Evolutionary conservation across 2,888 invertebrate species (phyloP).

Genomic region (Drosophila histrio): DNA sequence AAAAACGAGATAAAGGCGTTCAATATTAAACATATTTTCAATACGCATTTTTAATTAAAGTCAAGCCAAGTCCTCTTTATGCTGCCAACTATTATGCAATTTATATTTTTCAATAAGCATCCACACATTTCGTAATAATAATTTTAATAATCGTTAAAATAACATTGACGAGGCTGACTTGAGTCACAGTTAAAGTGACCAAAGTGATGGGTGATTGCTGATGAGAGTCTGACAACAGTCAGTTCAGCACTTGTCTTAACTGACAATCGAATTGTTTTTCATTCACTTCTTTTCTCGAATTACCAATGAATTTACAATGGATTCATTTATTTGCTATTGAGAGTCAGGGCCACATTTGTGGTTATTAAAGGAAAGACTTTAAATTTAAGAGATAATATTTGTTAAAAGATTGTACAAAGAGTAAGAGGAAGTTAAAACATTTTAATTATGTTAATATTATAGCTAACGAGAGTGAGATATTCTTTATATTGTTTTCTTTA

Average conservation of each 20-base stretch:
- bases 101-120: background rate
- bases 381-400: background rate
- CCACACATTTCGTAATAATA: background rate
- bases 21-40: constrained; percentile 24
- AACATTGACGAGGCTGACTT: constrained; percentile 12
- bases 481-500: no score
- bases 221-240: constrained; percentile 4
- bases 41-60: constrained; percentile 48
- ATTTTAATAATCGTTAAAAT: constrained; percentile 20
- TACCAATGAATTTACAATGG: constrained; percentile 4
- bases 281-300: background rate
- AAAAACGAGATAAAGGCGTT: constrained; percentile 8
- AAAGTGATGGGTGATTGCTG: background rate
- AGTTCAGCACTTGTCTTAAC: constrained; percentile 23
- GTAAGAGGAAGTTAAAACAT: no score
- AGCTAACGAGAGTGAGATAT: no score
- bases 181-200: constrained; percentile 27
- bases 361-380: constrained; percentile 3
- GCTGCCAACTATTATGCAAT: background rate
- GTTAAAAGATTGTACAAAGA: background rate
- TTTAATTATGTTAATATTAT: no score
- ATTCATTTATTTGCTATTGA: background rate
- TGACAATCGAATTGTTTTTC: constrained; percentile 17
- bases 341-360: background rate
- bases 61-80: constrained; percentile 7